phyloP scores from a whole-genome alignment of 1,140 invertebrate genomes.

The Drosophila bifasciata region DNA sequence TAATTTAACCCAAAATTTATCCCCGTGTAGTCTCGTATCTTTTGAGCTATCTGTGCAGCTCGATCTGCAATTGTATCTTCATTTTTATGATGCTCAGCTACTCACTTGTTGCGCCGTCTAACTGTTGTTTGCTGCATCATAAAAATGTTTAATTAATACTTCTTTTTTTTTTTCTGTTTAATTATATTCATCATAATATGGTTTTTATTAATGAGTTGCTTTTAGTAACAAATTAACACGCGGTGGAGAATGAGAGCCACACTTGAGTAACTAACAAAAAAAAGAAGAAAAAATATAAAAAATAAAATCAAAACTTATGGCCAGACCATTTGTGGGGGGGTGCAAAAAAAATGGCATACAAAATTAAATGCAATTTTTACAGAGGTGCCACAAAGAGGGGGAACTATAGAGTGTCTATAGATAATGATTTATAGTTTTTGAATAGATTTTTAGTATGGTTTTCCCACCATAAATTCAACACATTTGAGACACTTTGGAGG shows the following conservation, averaged over 20 bases:
- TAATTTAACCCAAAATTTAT: conserved; percentile 15
- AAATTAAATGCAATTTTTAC: conserved; percentile 8
- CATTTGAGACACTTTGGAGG: no score
- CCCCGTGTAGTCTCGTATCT: conserved; percentile 3
- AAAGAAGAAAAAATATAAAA: neutral
- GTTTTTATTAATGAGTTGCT: conserved; percentile 42
- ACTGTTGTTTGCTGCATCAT: conserved; percentile 51
- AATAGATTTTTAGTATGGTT: no score
- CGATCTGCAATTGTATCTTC: conserved; percentile 32
- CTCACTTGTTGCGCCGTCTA: conserved; percentile 14
- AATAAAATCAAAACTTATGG: conserved; percentile 7
- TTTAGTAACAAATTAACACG: conserved; percentile 49
- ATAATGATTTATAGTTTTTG: neutral
- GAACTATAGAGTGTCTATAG: no score
- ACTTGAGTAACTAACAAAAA: conserved; percentile 10
- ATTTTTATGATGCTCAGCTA: conserved; percentile 32
- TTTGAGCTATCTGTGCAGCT: conserved; percentile 15
- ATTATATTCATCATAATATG: conserved; percentile 51
- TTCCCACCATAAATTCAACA: no score
- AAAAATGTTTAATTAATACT: conserved; percentile 64
- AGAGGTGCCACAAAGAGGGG: neutral
- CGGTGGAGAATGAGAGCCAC: neutral
- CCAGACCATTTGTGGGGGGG: neutral
- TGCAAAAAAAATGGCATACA: conserved; percentile 8
- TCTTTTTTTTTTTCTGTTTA: conserved; percentile 13